A percentile compares a stretch with the other conserved stretches of the same genome.
Evolutionary conservation across 2,797 vertebrate genomes (phyloP).

Genomic region (Channallabes apus): DNA sequence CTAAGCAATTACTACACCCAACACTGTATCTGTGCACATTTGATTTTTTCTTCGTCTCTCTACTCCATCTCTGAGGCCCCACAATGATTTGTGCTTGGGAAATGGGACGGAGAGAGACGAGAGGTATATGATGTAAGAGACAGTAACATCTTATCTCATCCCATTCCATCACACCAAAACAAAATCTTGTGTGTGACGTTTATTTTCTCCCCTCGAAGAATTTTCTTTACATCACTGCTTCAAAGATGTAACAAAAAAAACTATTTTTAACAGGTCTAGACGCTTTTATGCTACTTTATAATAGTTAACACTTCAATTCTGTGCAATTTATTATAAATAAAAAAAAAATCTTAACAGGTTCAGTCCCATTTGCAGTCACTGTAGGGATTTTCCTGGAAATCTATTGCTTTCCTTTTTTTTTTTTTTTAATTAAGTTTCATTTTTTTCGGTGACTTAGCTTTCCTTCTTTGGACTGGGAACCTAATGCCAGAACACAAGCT

Average conservation of each 20-base stretch:
- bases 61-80: conserved; percentile 30
- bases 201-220: conserved; percentile 27
- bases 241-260: conserved; percentile 2
- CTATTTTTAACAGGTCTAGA: background rate
- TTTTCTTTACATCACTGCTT: conserved; percentile 32
- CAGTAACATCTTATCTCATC: conserved; percentile 19
- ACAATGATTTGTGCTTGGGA: conserved; percentile 35
- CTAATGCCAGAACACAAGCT: conserved; percentile 56
- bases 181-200: conserved; percentile 40
- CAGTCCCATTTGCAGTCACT: conserved; percentile 28
- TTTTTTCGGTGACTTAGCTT: conserved; percentile 56
- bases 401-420: conserved; percentile 56
- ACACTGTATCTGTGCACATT: conserved; percentile 35
- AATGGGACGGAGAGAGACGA: conserved; percentile 32
- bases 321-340: no score
- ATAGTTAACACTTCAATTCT: background rate
- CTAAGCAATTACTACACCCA: conserved; percentile 50
- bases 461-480: conserved; percentile 73
- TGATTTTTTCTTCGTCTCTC: background rate
- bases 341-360: conserved; percentile 1
- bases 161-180: conserved; percentile 28
- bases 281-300: background rate
- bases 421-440: conserved; percentile 49
- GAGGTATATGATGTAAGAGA: conserved; percentile 1
- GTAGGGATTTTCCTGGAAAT: conserved; percentile 59